phyloP scores from a whole-genome alignment of 2,888 invertebrate genomes.

The Diplolepis rosae region DNA sequence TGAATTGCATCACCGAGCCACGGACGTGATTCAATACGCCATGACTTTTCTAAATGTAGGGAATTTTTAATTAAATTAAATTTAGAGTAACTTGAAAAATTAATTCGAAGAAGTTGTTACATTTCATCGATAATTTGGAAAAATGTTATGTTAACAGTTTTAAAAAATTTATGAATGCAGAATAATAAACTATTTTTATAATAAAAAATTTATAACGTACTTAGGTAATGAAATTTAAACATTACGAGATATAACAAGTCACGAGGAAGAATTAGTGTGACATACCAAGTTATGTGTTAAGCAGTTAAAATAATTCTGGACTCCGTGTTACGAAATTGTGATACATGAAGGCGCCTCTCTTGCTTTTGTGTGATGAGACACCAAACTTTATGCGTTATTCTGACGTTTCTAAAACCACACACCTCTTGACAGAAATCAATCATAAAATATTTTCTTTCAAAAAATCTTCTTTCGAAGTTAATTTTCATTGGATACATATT shows the following conservation, averaged over 20 bases:
- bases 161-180: no score
- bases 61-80: not conserved
- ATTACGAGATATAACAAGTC: slow-evolving; percentile 10
- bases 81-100: not conserved
- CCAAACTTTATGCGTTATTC: not conserved
- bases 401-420: no score
- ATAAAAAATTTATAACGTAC: no score
- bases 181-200: no score
- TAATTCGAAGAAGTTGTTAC: not conserved
- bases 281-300: slow-evolving; percentile 11
- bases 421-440: no score
- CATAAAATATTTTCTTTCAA: not conserved
- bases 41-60: slow-evolving; percentile 10
- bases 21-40: slow-evolving; percentile 7
- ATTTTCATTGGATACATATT: no score
- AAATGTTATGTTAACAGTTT: no score
- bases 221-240: no score
- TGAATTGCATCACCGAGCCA: slow-evolving; percentile 19
- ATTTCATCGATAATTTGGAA: no score
- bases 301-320: slow-evolving; percentile 26
- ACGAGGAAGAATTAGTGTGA: slow-evolving; percentile 1
- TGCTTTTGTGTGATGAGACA: not conserved
- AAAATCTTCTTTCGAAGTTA: no score
- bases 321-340: not conserved
- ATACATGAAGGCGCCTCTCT: not conserved